Conservation (phyloP, 2,797 vertebrate genomes). For the Xerus rutilus region DNA sequence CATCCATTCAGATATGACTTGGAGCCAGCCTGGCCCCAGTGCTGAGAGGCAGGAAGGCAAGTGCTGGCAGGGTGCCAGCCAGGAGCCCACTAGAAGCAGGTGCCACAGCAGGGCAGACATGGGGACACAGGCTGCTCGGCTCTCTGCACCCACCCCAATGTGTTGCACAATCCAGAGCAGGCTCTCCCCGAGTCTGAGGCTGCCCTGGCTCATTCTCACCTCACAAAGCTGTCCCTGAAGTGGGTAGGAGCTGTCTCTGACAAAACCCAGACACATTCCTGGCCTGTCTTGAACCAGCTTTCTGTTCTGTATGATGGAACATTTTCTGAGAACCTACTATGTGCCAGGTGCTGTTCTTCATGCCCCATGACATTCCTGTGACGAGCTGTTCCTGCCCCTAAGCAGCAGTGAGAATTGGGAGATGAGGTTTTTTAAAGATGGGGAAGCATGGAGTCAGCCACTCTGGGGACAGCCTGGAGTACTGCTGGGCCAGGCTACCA, state of each 20-base stretch:
- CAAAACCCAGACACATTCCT: slow-evolving; percentile 59
- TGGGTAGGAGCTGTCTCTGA: slow-evolving; percentile 55
- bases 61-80: neutral
- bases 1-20: neutral
- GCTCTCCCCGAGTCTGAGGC: neutral
- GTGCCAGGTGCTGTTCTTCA: neutral
- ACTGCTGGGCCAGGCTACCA: neutral
- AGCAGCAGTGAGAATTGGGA: neutral
- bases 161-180: slow-evolving; percentile 47
- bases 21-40: neutral
- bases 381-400: neutral
- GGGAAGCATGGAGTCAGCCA: neutral
- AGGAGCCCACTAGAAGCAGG: slow-evolving; percentile 34
- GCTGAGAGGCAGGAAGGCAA: neutral
- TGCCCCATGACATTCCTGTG: neutral
- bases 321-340: slow-evolving; percentile 57
- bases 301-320: neutral
- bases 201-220: slow-evolving; percentile 73
- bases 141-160: slow-evolving; percentile 9
- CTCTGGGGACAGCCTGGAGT: neutral
- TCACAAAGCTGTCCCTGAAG: slow-evolving; percentile 69
- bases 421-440: neutral
- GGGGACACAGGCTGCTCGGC: neutral
- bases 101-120: neutral
- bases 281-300: slow-evolving; percentile 5